Evolutionary conservation across 2,113 vertebrate genomes (phyloP), one percentile per base, ranked within the genome.

Genomic region (Osmerus mordax): DNA sequence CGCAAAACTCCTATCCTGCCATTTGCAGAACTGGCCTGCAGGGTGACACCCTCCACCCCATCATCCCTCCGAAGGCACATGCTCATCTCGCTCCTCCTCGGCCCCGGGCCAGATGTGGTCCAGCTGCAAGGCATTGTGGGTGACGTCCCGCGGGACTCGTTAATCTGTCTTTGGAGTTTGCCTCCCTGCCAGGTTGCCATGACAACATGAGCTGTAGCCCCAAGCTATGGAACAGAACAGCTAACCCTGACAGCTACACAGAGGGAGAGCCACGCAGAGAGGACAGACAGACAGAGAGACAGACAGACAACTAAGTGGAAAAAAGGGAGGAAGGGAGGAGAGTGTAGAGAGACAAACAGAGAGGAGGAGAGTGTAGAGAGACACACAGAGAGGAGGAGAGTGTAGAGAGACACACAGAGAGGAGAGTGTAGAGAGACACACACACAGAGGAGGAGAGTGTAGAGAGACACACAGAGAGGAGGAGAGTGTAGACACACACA

Each of bases 81-180:
- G 15, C 55, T 56, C 15, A 56, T 55, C 54, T 55, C 14, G 9
- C 13, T 18, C 11, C 54, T 18, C 18, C 55, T 56, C 2, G n/a
- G 55, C n/a, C 55, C 55, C 55, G 15, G 55, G 55, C 55, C 55
- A 16, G 5, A 16, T 19, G 15, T 19, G 15, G 15, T 7, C 2
- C 2, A 3, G 15, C 55, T 8, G 41, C 41, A 47, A 47, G 41
- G 41, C 41, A 47, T 47, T 47, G 8, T 47, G 41, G 41, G 41
- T 70, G 65, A 81, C 62, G 64, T 73, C 54, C 72, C 21, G 53
- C 65, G 68, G 68, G 68, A 81, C 72, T 67, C 66, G 67, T 47
- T 74, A 64, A 77, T 77, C 69, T 47, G 41, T 1, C 41, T 47
- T 47, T 47, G 41, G 41, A 12, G 41, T 47, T 47, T 18, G 55